Evolutionary conservation across 2,888 invertebrate genomes (phyloP), one percentile per base, ranked within the genome.

Genomic region (Bedellia somnulentella): DNA sequence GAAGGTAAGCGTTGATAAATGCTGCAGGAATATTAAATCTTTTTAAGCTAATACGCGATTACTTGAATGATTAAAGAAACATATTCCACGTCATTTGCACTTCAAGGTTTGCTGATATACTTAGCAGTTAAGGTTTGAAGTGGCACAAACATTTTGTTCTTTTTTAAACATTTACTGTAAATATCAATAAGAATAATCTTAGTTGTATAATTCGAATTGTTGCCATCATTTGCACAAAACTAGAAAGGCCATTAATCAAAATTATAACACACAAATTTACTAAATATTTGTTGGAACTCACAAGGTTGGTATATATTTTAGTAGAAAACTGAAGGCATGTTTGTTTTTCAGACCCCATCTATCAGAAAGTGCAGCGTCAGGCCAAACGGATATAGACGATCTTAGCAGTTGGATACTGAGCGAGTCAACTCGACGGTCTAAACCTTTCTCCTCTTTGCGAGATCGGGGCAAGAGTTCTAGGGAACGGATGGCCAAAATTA

Each of bases 331-430:
- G 11, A 24, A 8, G 9, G n/a, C n/a, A n/a, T n/a, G n/a, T n/a
- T n/a, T n/a, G n/a, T n/a, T n/a, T 32, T 11, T 3, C 36, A 80
- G 84, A 36, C 85, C 85, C 3, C 81, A 83, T 43, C 66, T 81
- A 35, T 82, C 83, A 1, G 85, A 85, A 46, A 83, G 81, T 15
- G 78, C 80, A 6, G 79, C 80, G 4, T 76, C 79, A 23, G 71
- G 80, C 3, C 67, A 79, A 15, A 78, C 80, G 30, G 79, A 80
- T 31, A 70, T 79, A 23, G 78, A 71, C 26, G 81, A 80, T 25
- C 58, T 89, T 3, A n/a, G n/a, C n/a, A 81, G 79, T 43, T 87
- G 85, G 60, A 78, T 88, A 31, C 60, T 89, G 2, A 79, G 87
- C 5, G 81, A 86, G 51, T 70, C 88, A 24, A 86, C 88, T 29